Conservation (phyloP, 2,888 invertebrate species). For the Aromia moschata region DNA sequence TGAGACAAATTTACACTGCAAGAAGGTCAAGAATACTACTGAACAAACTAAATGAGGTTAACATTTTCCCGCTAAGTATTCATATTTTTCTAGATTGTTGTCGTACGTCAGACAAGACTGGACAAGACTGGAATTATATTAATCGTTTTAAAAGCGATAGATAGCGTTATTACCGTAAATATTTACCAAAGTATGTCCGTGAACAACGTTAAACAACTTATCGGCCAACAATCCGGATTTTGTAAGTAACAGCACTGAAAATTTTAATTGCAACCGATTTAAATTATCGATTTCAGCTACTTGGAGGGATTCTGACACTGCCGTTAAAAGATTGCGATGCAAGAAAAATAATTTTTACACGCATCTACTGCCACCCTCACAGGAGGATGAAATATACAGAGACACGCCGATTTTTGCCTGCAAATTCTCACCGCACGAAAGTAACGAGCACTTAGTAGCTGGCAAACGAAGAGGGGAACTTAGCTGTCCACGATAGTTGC, state of each 20-base stretch:
- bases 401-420: conserved; percentile 84
- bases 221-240: conserved; percentile 40
- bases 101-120: no score
- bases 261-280: no score
- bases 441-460: conserved; percentile 77
- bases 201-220: conserved; percentile 37
- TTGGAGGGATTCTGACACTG: conserved; percentile 71
- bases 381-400: conserved; percentile 57
- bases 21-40: no score
- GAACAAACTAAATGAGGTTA: no score
- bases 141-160: not conserved
- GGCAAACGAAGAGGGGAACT: conserved; percentile 86
- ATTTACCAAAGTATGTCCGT: conserved; percentile 24
- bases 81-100: no score
- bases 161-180: not conserved
- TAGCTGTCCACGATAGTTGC: conserved; percentile 68
- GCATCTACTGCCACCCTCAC: conserved; percentile 65
- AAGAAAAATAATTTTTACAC: conserved; percentile 71
- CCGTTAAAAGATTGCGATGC: conserved; percentile 72
- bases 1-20: no score
- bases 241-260: conserved; percentile 38
- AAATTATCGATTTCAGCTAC: conserved; percentile 69
- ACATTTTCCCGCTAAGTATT: no score
- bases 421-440: conserved; percentile 72
- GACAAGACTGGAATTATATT: no score